These are phyloP conservation scores for Caenorhabditis sulstoni DNA, from an alignment of 2,888 invertebrate genomes.

Conservation along the genomic window DNA sequence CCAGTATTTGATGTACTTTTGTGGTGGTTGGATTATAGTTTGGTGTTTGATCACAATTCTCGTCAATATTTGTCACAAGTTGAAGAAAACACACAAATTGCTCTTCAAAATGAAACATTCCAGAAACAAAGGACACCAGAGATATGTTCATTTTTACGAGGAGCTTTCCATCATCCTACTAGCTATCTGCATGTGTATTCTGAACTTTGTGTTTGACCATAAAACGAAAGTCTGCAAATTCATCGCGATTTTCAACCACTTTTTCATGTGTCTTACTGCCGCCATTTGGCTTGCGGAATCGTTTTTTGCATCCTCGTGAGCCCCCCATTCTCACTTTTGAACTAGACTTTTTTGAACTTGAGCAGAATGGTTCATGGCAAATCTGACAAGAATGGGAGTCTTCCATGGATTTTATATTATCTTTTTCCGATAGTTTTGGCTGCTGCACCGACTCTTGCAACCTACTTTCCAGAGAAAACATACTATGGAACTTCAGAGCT, in stretches of 20 bases:
- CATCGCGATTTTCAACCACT: constrained; percentile 62
- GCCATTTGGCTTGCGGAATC: constrained; percentile 67
- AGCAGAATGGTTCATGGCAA: constrained; percentile 68
- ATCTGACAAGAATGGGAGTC: constrained; percentile 65
- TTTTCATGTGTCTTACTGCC: constrained; percentile 65
- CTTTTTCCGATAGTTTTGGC: constrained; percentile 65
- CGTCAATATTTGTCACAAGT: constrained; percentile 66
- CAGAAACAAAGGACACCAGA: constrained; percentile 69
- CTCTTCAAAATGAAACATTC: not conserved
- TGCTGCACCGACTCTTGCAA: constrained; percentile 56
- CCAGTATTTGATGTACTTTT: constrained; percentile 63
- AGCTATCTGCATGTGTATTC: constrained; percentile 59
- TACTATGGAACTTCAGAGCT: constrained; percentile 61
- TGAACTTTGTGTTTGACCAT: constrained; percentile 56
- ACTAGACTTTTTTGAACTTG: not conserved
- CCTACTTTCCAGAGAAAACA: constrained; percentile 62
- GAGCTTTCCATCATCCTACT: constrained; percentile 66
- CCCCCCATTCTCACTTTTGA: not conserved
- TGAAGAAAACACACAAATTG: not conserved
- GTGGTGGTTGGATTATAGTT: constrained; percentile 64
- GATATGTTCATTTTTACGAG: constrained; percentile 68
- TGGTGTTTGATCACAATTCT: constrained; percentile 70
- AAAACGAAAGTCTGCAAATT: constrained; percentile 63
- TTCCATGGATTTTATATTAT: constrained; percentile 63
- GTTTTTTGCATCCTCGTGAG: constrained; percentile 69